Base-by-base conservation (phyloP, 2,113 vertebrate species). In the Salvelinus fontinalis region DNA sequence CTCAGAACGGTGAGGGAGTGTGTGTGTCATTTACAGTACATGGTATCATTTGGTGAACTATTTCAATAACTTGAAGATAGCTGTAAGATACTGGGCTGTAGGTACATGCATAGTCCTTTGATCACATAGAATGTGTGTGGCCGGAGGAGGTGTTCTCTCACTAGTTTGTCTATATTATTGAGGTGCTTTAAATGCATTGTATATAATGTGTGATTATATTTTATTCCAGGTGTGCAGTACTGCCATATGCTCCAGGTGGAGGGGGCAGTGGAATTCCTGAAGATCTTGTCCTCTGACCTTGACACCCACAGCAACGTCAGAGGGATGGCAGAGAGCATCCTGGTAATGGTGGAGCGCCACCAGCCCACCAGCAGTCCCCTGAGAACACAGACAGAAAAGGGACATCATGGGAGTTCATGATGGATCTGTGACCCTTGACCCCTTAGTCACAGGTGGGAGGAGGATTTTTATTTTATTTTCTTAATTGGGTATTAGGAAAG, bases 171-270 rank as follows among this genome's bases (percentile, higher is more conserved):
- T 16, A 14, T 54, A 5, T 54, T 54, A 62, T 11, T 44, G 13
- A 8, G 18, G n/a, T 7, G 18, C 16, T 62, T 62, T 62, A 16
- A 8, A 22, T 8, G 2, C 16, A 62, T 22, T 62, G n/a, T 24
- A 54, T 16, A 18, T 54, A 14, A 54, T 16, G 51, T 54, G 51
- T 44, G n/a, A 5, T 11, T 22, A 1, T 22, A 22, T 62, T 22
- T 62, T 7, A 9, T 7, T 62, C 9, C 59, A 62, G 18, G 59
- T 22, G 59, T 62, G 59, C 94, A 95, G 39, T 97, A 97, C 84
- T 95, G 95, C 91, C 93, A 89, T 84, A 96, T 98, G 95, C 87
- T 97, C 82, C 95, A 96, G 81, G 91, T 92, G 87, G 96, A 97
- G 85, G 96, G 95, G 29, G 95, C 96, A 62, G 82, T 94, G 71